Percentiles rank a stretch among this genome's conserved stretches.
phyloP scores from a whole-genome alignment of 2,113 vertebrate genomes.

The Salvator merianae region DNA sequence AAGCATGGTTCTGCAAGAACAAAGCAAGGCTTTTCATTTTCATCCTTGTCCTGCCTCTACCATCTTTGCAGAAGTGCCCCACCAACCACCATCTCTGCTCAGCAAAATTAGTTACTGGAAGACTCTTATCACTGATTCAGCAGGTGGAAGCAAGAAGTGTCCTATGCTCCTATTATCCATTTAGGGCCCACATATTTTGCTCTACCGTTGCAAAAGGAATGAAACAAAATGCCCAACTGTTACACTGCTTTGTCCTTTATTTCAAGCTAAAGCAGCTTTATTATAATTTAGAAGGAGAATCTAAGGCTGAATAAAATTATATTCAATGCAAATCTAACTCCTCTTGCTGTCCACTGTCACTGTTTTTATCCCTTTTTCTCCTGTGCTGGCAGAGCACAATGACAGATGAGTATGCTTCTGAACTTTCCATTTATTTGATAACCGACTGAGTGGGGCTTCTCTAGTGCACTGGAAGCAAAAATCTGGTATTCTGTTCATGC shows the following conservation, averaged over 20 bases:
- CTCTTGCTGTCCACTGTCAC: background rate
- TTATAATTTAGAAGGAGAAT: background rate
- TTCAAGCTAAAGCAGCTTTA: accelerated
- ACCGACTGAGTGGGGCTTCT: accelerated
- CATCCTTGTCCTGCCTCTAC: too few relatives aligned
- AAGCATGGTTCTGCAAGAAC: too few relatives aligned
- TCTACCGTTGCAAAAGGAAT: background rate
- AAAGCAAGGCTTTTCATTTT: too few relatives aligned
- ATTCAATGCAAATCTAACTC: background rate
- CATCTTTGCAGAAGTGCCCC: too few relatives aligned
- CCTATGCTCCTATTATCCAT: too few relatives aligned
- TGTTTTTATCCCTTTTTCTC: background rate
- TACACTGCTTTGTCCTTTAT: accelerated
- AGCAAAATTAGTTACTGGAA: too few relatives aligned
- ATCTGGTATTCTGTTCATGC: background rate
- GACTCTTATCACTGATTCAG: too few relatives aligned
- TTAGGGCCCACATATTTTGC: background rate
- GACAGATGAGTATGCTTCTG: slow-evolving; percentile 4
- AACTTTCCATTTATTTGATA: accelerated
- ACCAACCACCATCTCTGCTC: too few relatives aligned
- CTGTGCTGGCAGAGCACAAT: slow-evolving; percentile 9
- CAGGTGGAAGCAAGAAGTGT: too few relatives aligned
- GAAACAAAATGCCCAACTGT: background rate
- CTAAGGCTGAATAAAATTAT: background rate
- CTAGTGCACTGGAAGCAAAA: background rate